Percentiles rank a stretch among this genome's conserved stretches.
Conservation (phyloP, 2,888 invertebrate genomes). For the Catocala fraxini region DNA sequence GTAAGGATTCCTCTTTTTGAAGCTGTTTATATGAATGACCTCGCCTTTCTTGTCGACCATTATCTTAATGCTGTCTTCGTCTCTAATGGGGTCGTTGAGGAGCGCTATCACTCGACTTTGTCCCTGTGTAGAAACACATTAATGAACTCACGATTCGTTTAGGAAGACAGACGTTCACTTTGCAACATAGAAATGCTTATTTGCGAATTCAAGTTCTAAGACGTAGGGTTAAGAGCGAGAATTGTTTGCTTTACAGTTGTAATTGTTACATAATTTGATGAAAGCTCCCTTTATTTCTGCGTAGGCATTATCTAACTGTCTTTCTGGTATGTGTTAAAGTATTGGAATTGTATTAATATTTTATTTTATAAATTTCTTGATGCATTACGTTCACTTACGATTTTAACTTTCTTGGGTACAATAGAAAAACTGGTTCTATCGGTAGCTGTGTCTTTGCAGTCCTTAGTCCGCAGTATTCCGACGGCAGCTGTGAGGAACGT, state of each 20-base stretch:
- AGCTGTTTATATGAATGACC: slow-evolving; percentile 91
- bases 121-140: slow-evolving; percentile 85
- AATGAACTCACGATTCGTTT: slow-evolving; percentile 47
- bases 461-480: slow-evolving; percentile 90
- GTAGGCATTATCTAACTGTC: slow-evolving; percentile 1
- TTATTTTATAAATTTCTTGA: no score
- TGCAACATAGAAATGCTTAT: slow-evolving; percentile 6
- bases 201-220: slow-evolving; percentile 10
- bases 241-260: slow-evolving; percentile 1
- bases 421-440: slow-evolving; percentile 91
- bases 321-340: slow-evolving; percentile 3
- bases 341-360: no score
- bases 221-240: slow-evolving; percentile 10
- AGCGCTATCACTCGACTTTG: slow-evolving; percentile 94
- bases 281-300: slow-evolving; percentile 2
- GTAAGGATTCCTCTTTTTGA: slow-evolving; percentile 94
- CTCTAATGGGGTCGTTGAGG: slow-evolving; percentile 92
- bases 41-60: slow-evolving; percentile 94
- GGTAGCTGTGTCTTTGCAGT: slow-evolving; percentile 86
- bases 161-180: slow-evolving; percentile 33
- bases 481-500: slow-evolving; percentile 95
- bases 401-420: slow-evolving; percentile 92
- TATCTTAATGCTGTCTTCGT: slow-evolving; percentile 92
- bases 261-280: slow-evolving; percentile 2
- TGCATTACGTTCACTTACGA: slow-evolving; percentile 74